Percentiles rank a stretch among this genome's conserved stretches.
These are phyloP conservation scores for Ganaspis sp. DNA, from an alignment of 1,140 invertebrate genomes.

Conservation along the genomic window DNA sequence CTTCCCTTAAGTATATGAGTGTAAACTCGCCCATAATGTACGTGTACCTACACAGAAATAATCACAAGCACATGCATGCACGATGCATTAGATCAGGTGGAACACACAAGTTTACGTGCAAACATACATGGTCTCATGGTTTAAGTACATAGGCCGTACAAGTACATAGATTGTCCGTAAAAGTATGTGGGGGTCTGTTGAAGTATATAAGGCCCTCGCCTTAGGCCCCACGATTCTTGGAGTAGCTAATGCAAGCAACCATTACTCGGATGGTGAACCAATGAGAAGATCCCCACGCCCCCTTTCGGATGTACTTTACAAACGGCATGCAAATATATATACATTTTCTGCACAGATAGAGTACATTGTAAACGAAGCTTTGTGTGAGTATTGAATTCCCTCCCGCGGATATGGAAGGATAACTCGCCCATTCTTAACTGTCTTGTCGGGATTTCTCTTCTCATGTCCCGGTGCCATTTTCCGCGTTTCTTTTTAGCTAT, in stretches of 20 bases:
- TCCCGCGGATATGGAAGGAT: not conserved
- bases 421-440: constrained; percentile 33
- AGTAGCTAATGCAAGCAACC: constrained; percentile 75
- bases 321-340: constrained; percentile 72
- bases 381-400: constrained; percentile 59
- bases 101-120: too few species aligned
- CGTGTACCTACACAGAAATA: too few species aligned
- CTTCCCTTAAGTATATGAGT: too few species aligned
- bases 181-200: constrained; percentile 25
- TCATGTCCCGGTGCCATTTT: not conserved
- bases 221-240: constrained; percentile 55
- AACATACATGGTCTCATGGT: too few species aligned
- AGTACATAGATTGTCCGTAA: not conserved
- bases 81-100: too few species aligned
- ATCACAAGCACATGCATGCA: too few species aligned
- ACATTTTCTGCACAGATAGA: constrained; percentile 34
- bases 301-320: constrained; percentile 66
- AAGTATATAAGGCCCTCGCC: constrained; percentile 50
- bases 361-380: constrained; percentile 49
- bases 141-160: too few species aligned
- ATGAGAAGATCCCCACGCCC: constrained; percentile 76
- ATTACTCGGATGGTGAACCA: constrained; percentile 75
- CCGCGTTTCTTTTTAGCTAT: not conserved
- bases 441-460: constrained; percentile 19
- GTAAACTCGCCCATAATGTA: too few species aligned